Evolutionary conservation across 2,113 vertebrate genomes (phyloP).

Genomic region (Forbesichthys papilliferus): DNA sequence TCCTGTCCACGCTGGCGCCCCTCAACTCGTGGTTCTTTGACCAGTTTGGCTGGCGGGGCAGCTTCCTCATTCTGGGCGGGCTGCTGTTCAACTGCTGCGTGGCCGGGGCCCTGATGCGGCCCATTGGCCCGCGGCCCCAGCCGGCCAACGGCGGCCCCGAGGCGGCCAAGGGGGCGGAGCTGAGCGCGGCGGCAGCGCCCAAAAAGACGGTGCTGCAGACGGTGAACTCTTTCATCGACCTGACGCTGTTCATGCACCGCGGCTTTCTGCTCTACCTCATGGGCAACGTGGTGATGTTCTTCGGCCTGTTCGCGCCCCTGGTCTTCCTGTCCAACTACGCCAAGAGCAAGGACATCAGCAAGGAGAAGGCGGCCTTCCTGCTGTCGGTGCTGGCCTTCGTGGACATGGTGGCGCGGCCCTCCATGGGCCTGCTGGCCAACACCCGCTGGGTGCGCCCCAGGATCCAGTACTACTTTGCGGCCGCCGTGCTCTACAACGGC

Average conservation of each 20-base stretch:
- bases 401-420: constrained; percentile 97
- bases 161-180: neutral
- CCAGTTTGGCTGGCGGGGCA: constrained; percentile 92
- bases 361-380: constrained; percentile 89
- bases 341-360: constrained; percentile 86
- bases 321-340: constrained; percentile 94
- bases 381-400: constrained; percentile 93
- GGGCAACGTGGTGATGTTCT: constrained; percentile 94
- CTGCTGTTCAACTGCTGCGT: constrained; percentile 95
- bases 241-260: constrained; percentile 90
- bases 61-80: constrained; percentile 93
- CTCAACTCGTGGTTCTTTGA: constrained; percentile 90
- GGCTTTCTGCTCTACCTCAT: constrained; percentile 94
- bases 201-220: constrained; percentile 80
- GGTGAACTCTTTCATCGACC: constrained; percentile 90
- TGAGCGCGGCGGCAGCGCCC: constrained; percentile 49
- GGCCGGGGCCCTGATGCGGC: constrained; percentile 92
- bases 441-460: constrained; percentile 90
- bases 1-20: constrained; percentile 90
- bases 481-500: constrained; percentile 87
- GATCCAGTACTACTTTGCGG: constrained; percentile 92
- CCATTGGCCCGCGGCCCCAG: constrained; percentile 82
- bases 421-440: constrained; percentile 95
- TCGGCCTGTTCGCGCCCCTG: constrained; percentile 91
- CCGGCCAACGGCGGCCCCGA: constrained; percentile 26